Evolutionary conservation across 2,113 vertebrate species (phyloP), one percentile per base, ranked within the genome.

Genomic region (Gasterosteus aculeatus): DNA sequence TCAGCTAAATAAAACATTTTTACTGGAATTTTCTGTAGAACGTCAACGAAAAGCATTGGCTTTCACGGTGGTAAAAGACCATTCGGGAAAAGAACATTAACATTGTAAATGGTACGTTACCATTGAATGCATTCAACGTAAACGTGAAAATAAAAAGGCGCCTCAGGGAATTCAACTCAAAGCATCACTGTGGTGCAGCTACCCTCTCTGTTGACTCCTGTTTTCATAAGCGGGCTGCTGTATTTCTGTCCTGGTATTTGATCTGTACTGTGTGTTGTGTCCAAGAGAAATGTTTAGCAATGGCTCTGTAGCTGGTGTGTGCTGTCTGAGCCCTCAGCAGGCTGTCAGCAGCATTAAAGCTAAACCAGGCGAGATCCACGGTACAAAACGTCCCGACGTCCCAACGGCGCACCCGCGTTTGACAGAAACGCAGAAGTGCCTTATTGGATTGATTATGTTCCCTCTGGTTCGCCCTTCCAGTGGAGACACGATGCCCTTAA

Each of bases 231-330:
- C 56, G 9, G 18, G 61, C 33, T 35, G 31, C 65, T 66, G 60
- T 67, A 68, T 78, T 71, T 71, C 58, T 75, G 66, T 75, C 71
- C 51, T 63, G 51, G 19, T 79, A 49, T 79, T 72, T 72, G 75
- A 64, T 60, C 63, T 69, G 74, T 22, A 18, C 62, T 75, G 44
- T 76, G 75, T 33, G 31, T 7, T 29, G 56, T 31, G 51, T 71
- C 72, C 71, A 79, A 81, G 75, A 78, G 41, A 70, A 82, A 53
- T 56, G 62, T 82, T 72, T 69, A 59, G 61, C 81, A 75, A 68
- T 29, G 31, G 35, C 78, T 77, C 54, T 51, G 35, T 41, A 56
- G 49, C 53, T 57, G 51, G 39, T 63, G 59, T 63, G 59, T 39
- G 57, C n/a, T n/a, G 75, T 14, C 58, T 15, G 64, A 75, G 41